phyloP scores from a whole-genome alignment of 2,113 vertebrate species.

The Labeo catla region DNA sequence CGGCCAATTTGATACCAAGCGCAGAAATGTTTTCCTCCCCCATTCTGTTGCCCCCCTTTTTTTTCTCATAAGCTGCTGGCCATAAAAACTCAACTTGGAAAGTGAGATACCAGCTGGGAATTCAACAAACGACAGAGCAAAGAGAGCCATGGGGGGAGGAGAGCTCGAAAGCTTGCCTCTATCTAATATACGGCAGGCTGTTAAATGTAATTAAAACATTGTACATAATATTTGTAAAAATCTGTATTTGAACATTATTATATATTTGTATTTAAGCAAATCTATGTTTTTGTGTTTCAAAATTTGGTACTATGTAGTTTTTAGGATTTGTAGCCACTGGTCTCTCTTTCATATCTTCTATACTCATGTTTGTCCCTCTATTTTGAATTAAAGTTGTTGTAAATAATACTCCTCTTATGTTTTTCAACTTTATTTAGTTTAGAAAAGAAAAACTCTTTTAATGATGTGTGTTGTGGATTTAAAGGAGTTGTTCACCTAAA shows the following conservation, averaged over 20 bases:
- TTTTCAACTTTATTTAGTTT: background rate
- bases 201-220: constrained; percentile 72
- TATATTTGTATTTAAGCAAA: constrained; percentile 88
- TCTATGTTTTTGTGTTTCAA: constrained; percentile 46
- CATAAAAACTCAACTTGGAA: constrained; percentile 68
- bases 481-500: background rate
- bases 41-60: constrained; percentile 44
- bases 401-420: constrained; percentile 29
- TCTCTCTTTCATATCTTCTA: constrained; percentile 42
- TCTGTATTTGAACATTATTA: constrained; percentile 76
- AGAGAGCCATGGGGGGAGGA: constrained; percentile 40
- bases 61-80: constrained; percentile 59
- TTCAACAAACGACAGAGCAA: constrained; percentile 49
- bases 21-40: constrained; percentile 61
- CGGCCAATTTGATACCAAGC: constrained; percentile 60
- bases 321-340: background rate
- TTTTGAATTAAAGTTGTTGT: constrained; percentile 56
- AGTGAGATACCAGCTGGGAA: constrained; percentile 72
- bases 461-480: background rate
- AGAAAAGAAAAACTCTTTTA: background rate
- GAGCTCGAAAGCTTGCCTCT: constrained; percentile 49
- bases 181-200: constrained; percentile 49
- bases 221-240: constrained; percentile 91
- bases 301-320: constrained; percentile 27
- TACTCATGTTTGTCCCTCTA: constrained; percentile 57